Evolutionary conservation across 2,888 invertebrate species (phyloP).

Genomic region (Scaptomyza reducta): DNA sequence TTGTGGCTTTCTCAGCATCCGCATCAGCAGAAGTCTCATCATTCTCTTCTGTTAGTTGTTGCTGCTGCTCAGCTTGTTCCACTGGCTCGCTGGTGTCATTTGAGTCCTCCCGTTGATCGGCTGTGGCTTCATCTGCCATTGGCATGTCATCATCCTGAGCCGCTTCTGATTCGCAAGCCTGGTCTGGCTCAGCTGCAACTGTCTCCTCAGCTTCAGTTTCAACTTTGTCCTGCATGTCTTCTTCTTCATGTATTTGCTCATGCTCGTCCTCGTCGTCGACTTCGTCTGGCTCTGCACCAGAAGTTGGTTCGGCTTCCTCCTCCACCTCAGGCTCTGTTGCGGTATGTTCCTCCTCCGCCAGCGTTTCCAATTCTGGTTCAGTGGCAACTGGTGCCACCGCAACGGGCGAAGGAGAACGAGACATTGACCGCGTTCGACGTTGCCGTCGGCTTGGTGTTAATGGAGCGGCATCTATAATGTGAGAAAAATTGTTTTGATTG

Average conservation of each 20-base stretch:
- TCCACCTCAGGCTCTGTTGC: constrained; percentile 38
- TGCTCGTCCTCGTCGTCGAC: constrained; percentile 37
- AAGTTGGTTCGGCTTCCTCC: constrained; percentile 63
- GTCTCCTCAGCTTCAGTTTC: constrained; percentile 31
- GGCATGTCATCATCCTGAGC: constrained; percentile 46
- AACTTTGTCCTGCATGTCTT: constrained; percentile 21
- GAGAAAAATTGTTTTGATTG: background rate
- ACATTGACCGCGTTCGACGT: constrained; percentile 83
- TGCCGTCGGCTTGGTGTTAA: constrained; percentile 81
- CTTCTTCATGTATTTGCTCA: constrained; percentile 19
- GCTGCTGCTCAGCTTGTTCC: constrained; percentile 16
- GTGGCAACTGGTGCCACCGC: constrained; percentile 72
- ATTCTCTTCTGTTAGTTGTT: constrained; percentile 7
- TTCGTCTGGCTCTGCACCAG: constrained; percentile 65
- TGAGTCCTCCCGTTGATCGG: constrained; percentile 23
- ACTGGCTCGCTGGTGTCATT: constrained; percentile 21
- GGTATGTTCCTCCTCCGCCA: constrained; percentile 73
- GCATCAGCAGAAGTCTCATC: constrained; percentile 8
- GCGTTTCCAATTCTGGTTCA: constrained; percentile 76
- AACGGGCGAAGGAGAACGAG: constrained; percentile 82
- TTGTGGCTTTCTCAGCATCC: constrained; percentile 13
- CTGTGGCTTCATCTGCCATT: constrained; percentile 65
- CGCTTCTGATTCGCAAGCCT: constrained; percentile 20
- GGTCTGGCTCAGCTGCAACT: constrained; percentile 22
- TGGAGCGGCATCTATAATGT: constrained; percentile 64